Conservation (phyloP, 2,888 invertebrate species). For the Dryocosmus kuriphilus region DNA sequence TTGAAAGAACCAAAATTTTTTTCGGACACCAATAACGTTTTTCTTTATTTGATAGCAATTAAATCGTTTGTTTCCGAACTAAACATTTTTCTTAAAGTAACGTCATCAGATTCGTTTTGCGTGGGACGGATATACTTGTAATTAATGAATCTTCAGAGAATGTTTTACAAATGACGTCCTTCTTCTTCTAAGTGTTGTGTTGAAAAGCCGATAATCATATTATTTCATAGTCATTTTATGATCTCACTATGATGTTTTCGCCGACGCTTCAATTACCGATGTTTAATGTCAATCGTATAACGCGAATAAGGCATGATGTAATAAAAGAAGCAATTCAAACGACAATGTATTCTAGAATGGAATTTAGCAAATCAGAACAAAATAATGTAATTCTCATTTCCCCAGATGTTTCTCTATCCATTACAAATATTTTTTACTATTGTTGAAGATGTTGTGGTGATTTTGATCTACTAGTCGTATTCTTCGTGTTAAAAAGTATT, state of each 20-base stretch:
- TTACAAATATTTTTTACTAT: neutral
- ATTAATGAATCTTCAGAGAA: neutral
- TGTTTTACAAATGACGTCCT: neutral
- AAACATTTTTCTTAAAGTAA: neutral
- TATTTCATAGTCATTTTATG: slow-evolving; percentile 20
- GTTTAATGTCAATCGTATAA: slow-evolving; percentile 4
- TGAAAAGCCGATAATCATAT: slow-evolving; percentile 9
- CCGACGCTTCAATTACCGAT: slow-evolving; percentile 41
- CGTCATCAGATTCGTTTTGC: neutral
- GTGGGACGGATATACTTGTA: neutral
- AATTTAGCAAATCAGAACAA: neutral
- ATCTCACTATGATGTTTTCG: slow-evolving; percentile 39
- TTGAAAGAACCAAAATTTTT: no score
- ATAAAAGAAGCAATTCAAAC: slow-evolving; percentile 8
- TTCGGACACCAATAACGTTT: no score
- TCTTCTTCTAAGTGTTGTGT: neutral
- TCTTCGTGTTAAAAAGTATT: no score
- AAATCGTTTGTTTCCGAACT: no score
- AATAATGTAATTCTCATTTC: neutral
- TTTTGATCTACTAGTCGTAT: no score
- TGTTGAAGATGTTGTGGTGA: no score
- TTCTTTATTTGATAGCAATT: no score
- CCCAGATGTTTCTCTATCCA: neutral
- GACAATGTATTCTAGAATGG: neutral
- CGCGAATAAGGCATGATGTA: slow-evolving; percentile 1